A percentile compares a stretch with the other conserved stretches of the same genome.
These are phyloP conservation scores for Pachliopta kotzebuea DNA, from an alignment of 2,888 invertebrate genomes.

Conservation along the genomic window DNA sequence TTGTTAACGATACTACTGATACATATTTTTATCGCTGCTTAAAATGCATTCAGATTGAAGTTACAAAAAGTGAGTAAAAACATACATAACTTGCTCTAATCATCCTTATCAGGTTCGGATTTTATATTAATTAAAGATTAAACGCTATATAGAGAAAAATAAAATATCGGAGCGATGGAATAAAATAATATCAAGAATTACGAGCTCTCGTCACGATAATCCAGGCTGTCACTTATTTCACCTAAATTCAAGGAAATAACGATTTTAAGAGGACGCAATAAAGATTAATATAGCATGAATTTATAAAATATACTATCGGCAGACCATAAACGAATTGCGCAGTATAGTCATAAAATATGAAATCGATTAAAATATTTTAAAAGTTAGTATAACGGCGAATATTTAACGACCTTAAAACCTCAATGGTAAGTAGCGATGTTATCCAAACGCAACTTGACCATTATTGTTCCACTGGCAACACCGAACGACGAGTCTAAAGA, in stretches of 20 bases:
- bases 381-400: slow-evolving; percentile 11
- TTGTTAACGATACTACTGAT: background rate
- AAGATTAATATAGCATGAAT: slow-evolving; percentile 10
- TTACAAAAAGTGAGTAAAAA: background rate
- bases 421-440: background rate
- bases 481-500: slow-evolving; percentile 1
- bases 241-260: background rate
- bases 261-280: slow-evolving; percentile 8
- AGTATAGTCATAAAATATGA: slow-evolving; percentile 2
- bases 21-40: too few species aligned
- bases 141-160: slow-evolving; percentile 1
- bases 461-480: slow-evolving; percentile 15
- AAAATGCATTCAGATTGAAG: background rate
- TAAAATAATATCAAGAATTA: slow-evolving; percentile 9
- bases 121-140: background rate
- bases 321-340: slow-evolving; percentile 1
- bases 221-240: slow-evolving; percentile 3
- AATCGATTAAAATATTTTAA: slow-evolving; percentile 21
- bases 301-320: slow-evolving; percentile 5
- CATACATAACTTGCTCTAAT: background rate
- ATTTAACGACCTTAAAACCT: slow-evolving; percentile 17
- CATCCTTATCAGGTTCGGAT: background rate
- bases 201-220: slow-evolving; percentile 13
- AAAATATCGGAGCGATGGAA: background rate
- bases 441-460: slow-evolving; percentile 14